Evolutionary conservation across 2,888 invertebrate genomes (phyloP), one percentile per base, ranked within the genome.

Genomic region (Pristionchus exspectatus): DNA sequence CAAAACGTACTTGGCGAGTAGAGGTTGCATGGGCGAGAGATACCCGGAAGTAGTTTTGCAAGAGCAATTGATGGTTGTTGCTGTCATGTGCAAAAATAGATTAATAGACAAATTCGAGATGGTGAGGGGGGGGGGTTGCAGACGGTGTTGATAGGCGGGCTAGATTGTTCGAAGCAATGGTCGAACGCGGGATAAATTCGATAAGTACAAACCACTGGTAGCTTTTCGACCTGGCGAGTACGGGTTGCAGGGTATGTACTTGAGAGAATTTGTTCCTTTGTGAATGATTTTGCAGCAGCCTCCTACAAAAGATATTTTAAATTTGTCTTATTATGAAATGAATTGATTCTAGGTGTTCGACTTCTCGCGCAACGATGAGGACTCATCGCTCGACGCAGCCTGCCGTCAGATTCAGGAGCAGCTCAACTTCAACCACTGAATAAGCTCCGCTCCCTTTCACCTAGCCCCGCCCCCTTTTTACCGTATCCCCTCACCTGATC

Each of bases 331-430:
- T n/a, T n/a, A n/a, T n/a, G n/a, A n/a, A n/a, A n/a, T n/a, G n/a
- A n/a, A n/a, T 27, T 7, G 0, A 27, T 16, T 56, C 9, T 56
- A 84, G 84, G 84, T 84, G 56, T 84, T 84, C 56, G 84, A 84
- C 56, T 84, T 84, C 84, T 56, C 54, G 18, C 54, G 84, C 84
- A 84, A 54, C 84, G 54, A 18, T 30, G 30, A 59, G 54, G 56
- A 9, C n/a, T 59, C 84, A 10, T 59, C 84, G 14, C 56, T 84
- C 30, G 84, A 84, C 33, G 54, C 84, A 7, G 33, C 84, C 10
- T 84, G 84, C 56, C 84, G 84, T 30, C 56, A 54, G 56, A 84
- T 84, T 84, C 84, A 84, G 84, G 84, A 84, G 33, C 84, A 84
- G 33, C 56, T 84, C 56, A 84, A 30, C 84, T 56, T 84, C 84